Evolutionary conservation across 2,888 invertebrate genomes (phyloP).

Genomic region (Papilio gigon): DNA sequence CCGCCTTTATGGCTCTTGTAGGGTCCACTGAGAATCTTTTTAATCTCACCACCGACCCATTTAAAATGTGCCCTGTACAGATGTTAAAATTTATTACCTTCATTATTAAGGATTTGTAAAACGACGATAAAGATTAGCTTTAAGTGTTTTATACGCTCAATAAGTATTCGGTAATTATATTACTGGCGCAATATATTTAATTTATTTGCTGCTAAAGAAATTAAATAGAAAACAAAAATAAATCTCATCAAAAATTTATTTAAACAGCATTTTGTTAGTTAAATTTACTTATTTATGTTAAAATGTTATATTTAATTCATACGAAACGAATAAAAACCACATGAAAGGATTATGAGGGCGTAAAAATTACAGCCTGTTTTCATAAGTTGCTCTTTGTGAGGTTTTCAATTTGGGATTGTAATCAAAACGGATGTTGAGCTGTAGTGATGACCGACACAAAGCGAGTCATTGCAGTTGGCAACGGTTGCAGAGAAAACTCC

Average conservation of each 20-base stretch:
- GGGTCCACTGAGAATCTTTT: conserved; percentile 58
- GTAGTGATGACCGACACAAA: conserved; percentile 9
- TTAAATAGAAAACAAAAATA: not conserved
- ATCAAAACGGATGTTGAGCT: conserved; percentile 17
- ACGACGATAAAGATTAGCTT: conserved; percentile 2
- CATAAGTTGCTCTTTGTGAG: conserved; percentile 2
- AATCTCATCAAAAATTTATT: not conserved
- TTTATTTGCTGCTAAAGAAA: not conserved
- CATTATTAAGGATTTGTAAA: conserved; percentile 43
- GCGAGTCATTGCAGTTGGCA: not conserved
- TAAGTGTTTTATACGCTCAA: not conserved
- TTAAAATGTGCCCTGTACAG: conserved; percentile 56
- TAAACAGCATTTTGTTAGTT: not conserved
- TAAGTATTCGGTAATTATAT: not conserved
- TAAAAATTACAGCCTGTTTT: conserved; percentile 4
- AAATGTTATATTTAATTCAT: not conserved
- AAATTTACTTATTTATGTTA: not conserved
- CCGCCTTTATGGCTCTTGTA: conserved; percentile 59
- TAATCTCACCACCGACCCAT: conserved; percentile 65
- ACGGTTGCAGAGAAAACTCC: not conserved
- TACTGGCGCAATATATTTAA: not conserved
- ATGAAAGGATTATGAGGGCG: conserved; percentile 8
- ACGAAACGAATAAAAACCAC: not conserved
- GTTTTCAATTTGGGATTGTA: conserved; percentile 12
- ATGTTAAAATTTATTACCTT: conserved; percentile 47